Percentiles rank a stretch among this genome's conserved stretches.
These are phyloP conservation scores for Pelodytes ibericus DNA, from an alignment of 2,797 vertebrate species.

Conservation along the genomic window DNA sequence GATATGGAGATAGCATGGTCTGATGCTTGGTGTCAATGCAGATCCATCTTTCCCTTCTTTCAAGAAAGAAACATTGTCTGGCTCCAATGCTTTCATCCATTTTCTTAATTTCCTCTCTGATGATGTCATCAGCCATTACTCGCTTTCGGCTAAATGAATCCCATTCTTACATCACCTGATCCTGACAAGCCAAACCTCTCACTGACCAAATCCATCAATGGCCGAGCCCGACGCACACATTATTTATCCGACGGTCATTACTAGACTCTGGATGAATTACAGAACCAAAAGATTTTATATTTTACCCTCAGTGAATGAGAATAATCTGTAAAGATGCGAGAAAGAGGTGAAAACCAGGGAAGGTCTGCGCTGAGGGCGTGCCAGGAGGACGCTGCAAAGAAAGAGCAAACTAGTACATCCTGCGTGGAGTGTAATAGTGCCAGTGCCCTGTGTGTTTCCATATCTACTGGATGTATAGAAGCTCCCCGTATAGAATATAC, in stretches of 20 bases:
- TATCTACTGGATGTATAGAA: no score
- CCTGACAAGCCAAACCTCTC: slow-evolving; percentile 34
- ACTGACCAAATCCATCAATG: slow-evolving; percentile 50
- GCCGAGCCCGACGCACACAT: neutral
- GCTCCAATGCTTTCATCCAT: slow-evolving; percentile 35
- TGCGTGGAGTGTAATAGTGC: no score
- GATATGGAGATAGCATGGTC: neutral
- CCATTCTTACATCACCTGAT: slow-evolving; percentile 28
- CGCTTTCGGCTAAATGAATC: slow-evolving; percentile 29
- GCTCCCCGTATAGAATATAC: no score
- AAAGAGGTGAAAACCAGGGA: no score
- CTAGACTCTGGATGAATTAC: slow-evolving; percentile 25
- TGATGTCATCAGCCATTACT: slow-evolving; percentile 54
- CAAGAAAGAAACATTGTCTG: slow-evolving; percentile 42
- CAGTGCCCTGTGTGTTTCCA: no score
- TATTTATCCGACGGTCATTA: slow-evolving; percentile 8
- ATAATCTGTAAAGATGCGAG: no score
- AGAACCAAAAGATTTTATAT: no score
- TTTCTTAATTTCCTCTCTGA: slow-evolving; percentile 38
- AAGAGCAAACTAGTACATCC: no score
- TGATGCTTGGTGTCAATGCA: slow-evolving; percentile 3
- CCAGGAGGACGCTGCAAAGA: no score
- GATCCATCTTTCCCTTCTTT: slow-evolving; percentile 41
- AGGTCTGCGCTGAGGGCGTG: no score
- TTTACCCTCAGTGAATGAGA: no score